phyloP scores from a whole-genome alignment of 64 coral and sea anemone genomes.

The Pocillopora damicornis region DNA sequence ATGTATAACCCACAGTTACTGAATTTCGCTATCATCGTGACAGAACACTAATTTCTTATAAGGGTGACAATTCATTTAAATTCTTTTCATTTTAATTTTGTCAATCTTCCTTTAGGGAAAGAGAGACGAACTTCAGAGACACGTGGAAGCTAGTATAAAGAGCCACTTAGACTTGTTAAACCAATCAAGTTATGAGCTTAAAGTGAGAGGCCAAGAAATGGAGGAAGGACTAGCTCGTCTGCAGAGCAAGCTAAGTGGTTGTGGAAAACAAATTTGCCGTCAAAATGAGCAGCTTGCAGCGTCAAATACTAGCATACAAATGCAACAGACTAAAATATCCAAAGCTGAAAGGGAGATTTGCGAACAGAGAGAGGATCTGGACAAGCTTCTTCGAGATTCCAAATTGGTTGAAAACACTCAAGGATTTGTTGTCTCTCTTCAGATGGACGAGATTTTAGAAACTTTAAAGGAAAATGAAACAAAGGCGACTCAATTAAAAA shows the following conservation, averaged over 20 bases:
- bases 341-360: background rate
- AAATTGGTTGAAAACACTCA: background rate
- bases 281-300: constrained; percentile 29
- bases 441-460: constrained; percentile 2
- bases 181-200: background rate
- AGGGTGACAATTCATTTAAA: too few species aligned
- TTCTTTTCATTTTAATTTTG: too few species aligned
- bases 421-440: background rate
- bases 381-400: background rate
- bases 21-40: too few species aligned
- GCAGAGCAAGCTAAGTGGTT: background rate
- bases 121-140: background rate
- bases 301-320: constrained; percentile 5
- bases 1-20: background rate
- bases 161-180: constrained; percentile 18
- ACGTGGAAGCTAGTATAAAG: background rate
- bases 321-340: constrained; percentile 19
- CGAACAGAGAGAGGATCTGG: background rate
- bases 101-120: background rate
- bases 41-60: too few species aligned
- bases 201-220: background rate
- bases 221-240: background rate
- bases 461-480: background rate
- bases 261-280: background rate
- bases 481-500: background rate